These are phyloP conservation scores for Phrynosoma blainvillii DNA, from an alignment of 2,113 vertebrate genomes.

Conservation along the genomic window DNA sequence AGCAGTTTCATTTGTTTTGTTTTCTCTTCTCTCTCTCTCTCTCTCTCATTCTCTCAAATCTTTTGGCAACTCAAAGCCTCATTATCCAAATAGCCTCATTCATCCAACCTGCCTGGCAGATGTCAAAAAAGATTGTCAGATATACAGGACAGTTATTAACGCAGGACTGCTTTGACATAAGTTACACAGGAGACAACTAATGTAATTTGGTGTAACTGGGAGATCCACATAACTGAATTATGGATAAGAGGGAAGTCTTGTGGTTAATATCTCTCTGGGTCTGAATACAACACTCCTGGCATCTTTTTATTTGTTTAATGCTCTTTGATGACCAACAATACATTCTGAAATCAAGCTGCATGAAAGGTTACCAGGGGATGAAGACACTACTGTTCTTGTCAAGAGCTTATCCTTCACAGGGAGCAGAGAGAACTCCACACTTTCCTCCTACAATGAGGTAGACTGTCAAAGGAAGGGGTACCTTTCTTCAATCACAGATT, in stretches of 20 bases:
- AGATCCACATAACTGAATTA: slow-evolving; percentile 4
- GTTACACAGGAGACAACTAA: slow-evolving; percentile 20
- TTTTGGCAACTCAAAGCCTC: slow-evolving; percentile 14
- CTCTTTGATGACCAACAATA: background rate
- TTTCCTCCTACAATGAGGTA: background rate
- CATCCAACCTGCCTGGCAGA: slow-evolving; percentile 19
- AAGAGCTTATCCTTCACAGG: background rate
- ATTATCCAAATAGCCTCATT: slow-evolving; percentile 31
- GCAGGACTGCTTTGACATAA: slow-evolving; percentile 1
- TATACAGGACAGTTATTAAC: slow-evolving; percentile 18
- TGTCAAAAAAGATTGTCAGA: slow-evolving; percentile 14
- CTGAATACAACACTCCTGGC: background rate
- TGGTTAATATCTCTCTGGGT: background rate
- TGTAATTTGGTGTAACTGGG: slow-evolving; percentile 12
- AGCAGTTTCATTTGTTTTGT: slow-evolving; percentile 1
- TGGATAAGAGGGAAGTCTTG: background rate
- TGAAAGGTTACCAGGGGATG: background rate
- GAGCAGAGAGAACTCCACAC: background rate
- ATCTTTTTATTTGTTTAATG: background rate
- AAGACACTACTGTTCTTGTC: background rate
- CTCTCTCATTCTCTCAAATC: too few relatives aligned
- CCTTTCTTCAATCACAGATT: background rate
- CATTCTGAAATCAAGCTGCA: background rate
- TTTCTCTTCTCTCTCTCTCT: too few relatives aligned
- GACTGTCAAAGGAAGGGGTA: background rate